Conservation (phyloP, 2,888 invertebrate genomes). For the Yponomeuta evonymella region DNA sequence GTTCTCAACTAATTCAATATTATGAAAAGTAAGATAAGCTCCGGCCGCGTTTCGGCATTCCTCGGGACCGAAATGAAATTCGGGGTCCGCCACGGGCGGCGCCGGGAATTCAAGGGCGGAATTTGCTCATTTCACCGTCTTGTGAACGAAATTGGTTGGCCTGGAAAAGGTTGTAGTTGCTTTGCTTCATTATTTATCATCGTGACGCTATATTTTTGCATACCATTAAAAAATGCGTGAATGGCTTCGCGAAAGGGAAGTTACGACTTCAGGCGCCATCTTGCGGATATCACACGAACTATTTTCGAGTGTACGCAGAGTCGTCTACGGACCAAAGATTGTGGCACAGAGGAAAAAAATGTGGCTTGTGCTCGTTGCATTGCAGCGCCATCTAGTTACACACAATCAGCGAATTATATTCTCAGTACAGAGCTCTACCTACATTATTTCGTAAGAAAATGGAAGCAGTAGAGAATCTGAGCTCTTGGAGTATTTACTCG, state of each 20-base stretch:
- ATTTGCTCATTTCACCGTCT: constrained; percentile 25
- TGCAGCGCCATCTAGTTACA: not conserved
- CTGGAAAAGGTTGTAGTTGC: not conserved
- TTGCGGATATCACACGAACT: not conserved
- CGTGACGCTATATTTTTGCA: not conserved
- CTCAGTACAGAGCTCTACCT: not conserved
- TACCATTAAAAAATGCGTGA: not conserved
- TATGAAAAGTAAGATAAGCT: constrained; percentile 16
- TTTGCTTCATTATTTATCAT: not conserved
- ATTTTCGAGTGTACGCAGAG: not conserved
- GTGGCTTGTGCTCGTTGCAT: not conserved
- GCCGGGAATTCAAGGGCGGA: constrained; percentile 9
- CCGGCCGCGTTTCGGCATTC: constrained; percentile 25
- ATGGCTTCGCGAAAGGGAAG: not conserved
- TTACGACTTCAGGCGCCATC: not conserved
- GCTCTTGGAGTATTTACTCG: not conserved
- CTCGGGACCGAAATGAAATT: constrained; percentile 18
- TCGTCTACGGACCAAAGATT: not conserved
- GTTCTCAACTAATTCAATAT: constrained; percentile 18
- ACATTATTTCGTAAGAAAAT: not conserved
- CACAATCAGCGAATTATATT: not conserved
- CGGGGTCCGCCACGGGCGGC: not conserved
- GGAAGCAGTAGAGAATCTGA: not conserved
- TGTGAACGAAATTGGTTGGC: constrained; percentile 22
- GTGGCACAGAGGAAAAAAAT: not conserved